Evolutionary conservation across 2,888 invertebrate genomes (phyloP), one percentile per base, ranked within the genome.

Genomic region (Cephus spinipes): DNA sequence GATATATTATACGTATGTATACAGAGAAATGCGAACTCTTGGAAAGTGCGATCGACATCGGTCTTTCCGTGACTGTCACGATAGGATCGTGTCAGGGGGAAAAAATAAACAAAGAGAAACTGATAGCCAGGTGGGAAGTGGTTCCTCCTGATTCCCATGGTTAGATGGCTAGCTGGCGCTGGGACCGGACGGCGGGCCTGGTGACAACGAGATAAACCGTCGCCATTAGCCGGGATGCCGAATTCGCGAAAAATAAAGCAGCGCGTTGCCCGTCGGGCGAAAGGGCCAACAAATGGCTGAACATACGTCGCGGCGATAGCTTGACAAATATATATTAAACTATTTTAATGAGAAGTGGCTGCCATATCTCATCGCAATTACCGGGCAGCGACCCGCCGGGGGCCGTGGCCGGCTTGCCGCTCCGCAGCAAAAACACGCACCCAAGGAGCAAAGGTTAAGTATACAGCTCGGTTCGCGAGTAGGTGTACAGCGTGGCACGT

Each of bases 261-360:
- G 55, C 76, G 9, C 15, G 40, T 33, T 68, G 76, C 78, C 36
- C 55, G 69, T 15, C 73, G 23, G n/a, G n/a, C 75, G 75, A 78
- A 79, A 79, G 81, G 79, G 83, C 79, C 84, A 87, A 89, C 86
- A 79, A 87, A 89, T 88, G 84, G 83, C 79, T 73, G 83, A 83
- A 85, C 86, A 84, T 87, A 84, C 85, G 83, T 85, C 83, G 83
- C 79, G 84, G 85, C 83, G 87, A 88, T 88, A 85, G 84, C 87
- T 88, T 85, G 89, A 90, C 89, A 89, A 90, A 90, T 90, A 89
- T 87, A 90, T 89, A 89, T 90, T 88, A 88, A 90, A 90, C 89
- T 89, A 90, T 90, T 90, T 90, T 90, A 90, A 90, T 90, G 90
- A 89, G 89, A 89, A 89, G 89, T 89, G 89, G 87, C 87, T 86